Evolutionary conservation across 2,888 invertebrate species (phyloP), one percentile per base, ranked within the genome.

Genomic region (Drosophila mettleri): DNA sequence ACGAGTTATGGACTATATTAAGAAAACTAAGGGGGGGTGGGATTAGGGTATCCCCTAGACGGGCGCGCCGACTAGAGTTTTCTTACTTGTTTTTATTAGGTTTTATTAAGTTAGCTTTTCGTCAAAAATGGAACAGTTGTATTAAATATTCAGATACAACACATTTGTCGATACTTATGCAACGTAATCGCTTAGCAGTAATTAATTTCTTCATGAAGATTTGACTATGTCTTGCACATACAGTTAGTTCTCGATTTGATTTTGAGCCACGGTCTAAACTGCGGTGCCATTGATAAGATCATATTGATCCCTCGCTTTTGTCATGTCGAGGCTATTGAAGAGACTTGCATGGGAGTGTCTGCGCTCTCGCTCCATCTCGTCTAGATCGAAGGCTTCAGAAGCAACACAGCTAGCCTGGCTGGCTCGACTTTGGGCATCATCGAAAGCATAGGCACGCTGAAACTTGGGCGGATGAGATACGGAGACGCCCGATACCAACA

Each of bases 311-410:
- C 52, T 64, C 46, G 20, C 34, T 33, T 55, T 74, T 18, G 60
- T 63, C 31, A 69, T 22, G 46, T 49, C 57, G 20, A 36, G 24
- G 33, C 66, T 73, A 20, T 71, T 81, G 61, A 92, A 92, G 41
- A 92, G 88, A 60, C 85, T 92, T n/a, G 92, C 92, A 80, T 92
- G 92, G 2, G 92, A 92, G 54, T 91, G 90, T 24, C 92, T 80
- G 3, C 92, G 86, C 63, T 92, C 92, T 22, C 90, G 89, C 63
- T 92, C 92, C 34, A 92, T 91, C 74, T 91, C 89, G 60, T 92
- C 92, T 53, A 92, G 79, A 80, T 92, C 92, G 60, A 92, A 92
- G 12, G 88, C 86, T 22, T 89, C 89, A 46, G 74, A 71, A n/a
- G 74, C 46, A n/a, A 65, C 69, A 34, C 71, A 78, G 54, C 90